Conservation (phyloP, 2,888 invertebrate genomes). For the Drosophila tripunctata region DNA sequence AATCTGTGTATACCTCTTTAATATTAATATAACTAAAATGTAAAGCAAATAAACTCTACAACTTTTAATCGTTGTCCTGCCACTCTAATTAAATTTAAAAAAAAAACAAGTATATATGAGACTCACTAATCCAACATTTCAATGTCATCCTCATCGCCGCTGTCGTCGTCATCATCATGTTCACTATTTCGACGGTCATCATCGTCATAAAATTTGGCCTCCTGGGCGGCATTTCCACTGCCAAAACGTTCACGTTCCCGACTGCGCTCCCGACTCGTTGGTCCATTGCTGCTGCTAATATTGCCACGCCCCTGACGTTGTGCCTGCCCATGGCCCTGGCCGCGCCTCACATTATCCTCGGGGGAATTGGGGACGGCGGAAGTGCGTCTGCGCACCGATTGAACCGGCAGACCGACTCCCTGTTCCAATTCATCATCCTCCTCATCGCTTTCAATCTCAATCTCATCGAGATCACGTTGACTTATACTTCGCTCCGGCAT, state of each 20-base stretch:
- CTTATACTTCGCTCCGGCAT: conserved; percentile 78
- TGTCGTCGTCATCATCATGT: conserved; percentile 56
- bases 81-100: conserved; percentile 42
- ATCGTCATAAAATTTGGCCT: conserved; percentile 49
- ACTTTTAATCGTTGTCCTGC: no score
- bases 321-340: conserved; percentile 12
- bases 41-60: no score
- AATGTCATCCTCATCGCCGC: conserved; percentile 77
- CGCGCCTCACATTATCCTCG: conserved; percentile 1
- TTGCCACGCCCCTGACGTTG: no score
- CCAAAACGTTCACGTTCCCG: conserved; percentile 63
- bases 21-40: no score
- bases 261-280: conserved; percentile 36
- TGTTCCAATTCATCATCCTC: conserved; percentile 81
- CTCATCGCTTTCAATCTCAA: conserved; percentile 82
- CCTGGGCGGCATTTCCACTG: conserved; percentile 43
- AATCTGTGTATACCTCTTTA: no score
- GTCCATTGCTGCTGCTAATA: conserved; percentile 16
- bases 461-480: conserved; percentile 74
- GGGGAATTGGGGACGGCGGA: conserved; percentile 14
- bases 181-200: conserved; percentile 36
- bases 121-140: conserved; percentile 82
- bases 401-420: conserved; percentile 75
- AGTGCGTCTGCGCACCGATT: conserved; percentile 64
- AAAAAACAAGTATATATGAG: conserved; percentile 2